Percentiles rank a stretch among this genome's conserved stretches.
Conservation (phyloP, 2,888 invertebrate genomes). For the Dolomedes plantarius region DNA sequence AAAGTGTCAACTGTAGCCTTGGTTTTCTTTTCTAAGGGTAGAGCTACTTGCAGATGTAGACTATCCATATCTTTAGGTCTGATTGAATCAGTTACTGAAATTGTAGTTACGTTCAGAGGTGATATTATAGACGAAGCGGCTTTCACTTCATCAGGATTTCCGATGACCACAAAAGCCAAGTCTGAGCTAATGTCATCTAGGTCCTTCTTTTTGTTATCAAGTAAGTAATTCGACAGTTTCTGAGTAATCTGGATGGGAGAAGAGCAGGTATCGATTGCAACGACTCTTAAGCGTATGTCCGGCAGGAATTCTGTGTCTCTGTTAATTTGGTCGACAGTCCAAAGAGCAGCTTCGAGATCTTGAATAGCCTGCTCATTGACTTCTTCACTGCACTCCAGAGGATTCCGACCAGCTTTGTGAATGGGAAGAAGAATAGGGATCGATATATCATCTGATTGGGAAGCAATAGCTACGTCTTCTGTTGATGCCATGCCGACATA, state of each 20-base stretch:
- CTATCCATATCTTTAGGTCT: conserved; percentile 73
- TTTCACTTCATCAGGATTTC: conserved; percentile 42
- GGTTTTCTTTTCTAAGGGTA: conserved; percentile 73
- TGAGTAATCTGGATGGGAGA: conserved; percentile 71
- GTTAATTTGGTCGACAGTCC: conserved; percentile 75
- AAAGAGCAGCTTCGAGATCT: conserved; percentile 77
- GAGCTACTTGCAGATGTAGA: conserved; percentile 74
- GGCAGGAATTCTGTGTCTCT: conserved; percentile 69
- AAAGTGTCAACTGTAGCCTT: conserved; percentile 76
- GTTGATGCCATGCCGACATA: conserved; percentile 44
- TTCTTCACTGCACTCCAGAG: conserved; percentile 75
- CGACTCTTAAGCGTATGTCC: conserved; percentile 61
- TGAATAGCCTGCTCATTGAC: conserved; percentile 75
- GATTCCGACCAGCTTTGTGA: conserved; percentile 76
- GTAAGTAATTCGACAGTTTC: conserved; percentile 59
- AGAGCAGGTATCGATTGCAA: conserved; percentile 71
- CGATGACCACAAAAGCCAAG: conserved; percentile 43
- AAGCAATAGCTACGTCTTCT: conserved; percentile 29
- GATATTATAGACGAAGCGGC: conserved; percentile 57
- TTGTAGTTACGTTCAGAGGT: conserved; percentile 65
- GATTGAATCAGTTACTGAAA: conserved; percentile 63
- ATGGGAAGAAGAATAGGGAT: conserved; percentile 74
- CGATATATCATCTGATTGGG: conserved; percentile 56
- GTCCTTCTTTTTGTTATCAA: conserved; percentile 48
- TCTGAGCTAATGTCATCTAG: conserved; percentile 41